phyloP scores from a whole-genome alignment of 1,140 invertebrate species.

The Zaprionus davidi region DNA sequence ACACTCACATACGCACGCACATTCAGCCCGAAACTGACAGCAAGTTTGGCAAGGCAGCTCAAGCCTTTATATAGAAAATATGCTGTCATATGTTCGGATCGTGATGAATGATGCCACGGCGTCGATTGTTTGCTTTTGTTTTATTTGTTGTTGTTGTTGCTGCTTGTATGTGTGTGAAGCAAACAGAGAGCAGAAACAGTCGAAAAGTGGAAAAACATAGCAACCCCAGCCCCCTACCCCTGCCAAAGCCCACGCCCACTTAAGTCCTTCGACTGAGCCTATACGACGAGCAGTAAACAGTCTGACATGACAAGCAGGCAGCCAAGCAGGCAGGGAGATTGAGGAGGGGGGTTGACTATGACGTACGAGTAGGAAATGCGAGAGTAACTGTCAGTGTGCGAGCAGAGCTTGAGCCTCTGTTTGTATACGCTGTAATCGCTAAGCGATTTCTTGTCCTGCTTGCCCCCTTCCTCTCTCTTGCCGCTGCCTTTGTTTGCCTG shows the following conservation, averaged over 20 bases:
- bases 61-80: slow-evolving; percentile 55
- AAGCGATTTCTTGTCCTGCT: slow-evolving; percentile 63
- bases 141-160: slow-evolving; percentile 41
- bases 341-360: slow-evolving; percentile 5
- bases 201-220: slow-evolving; percentile 50
- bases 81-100: slow-evolving; percentile 72
- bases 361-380: slow-evolving; percentile 19
- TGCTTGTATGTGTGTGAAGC: slow-evolving; percentile 45
- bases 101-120: slow-evolving; percentile 73
- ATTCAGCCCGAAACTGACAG: background rate
- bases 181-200: slow-evolving; percentile 58
- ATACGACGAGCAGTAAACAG: slow-evolving; percentile 16
- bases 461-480: background rate
- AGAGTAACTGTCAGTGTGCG: slow-evolving; percentile 1
- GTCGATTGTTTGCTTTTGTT: slow-evolving; percentile 62
- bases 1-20: background rate
- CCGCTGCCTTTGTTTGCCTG: slow-evolving; percentile 42
- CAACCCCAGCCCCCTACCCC: background rate
- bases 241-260: slow-evolving; percentile 2
- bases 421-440: slow-evolving; percentile 64
- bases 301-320: slow-evolving; percentile 41
- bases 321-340: slow-evolving; percentile 6
- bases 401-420: slow-evolving; percentile 24
- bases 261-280: slow-evolving; percentile 11
- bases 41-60: slow-evolving; percentile 2